Percentiles rank a stretch among this genome's conserved stretches.
Conservation (phyloP, 2,797 vertebrate genomes). For the Chanos chanos region DNA sequence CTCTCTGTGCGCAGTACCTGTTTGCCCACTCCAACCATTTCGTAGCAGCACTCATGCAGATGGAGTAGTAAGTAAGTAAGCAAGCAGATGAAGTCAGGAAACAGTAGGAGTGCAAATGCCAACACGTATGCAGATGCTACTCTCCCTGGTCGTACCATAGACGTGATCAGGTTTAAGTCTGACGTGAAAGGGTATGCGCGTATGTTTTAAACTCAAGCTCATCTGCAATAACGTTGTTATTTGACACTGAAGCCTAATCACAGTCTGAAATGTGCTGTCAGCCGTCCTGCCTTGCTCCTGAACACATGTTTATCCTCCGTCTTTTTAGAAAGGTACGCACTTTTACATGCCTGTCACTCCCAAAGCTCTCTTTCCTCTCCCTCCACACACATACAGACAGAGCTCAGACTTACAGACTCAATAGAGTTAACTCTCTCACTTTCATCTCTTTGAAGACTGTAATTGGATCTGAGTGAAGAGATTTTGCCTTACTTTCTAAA, state of each 20-base stretch:
- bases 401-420: slow-evolving; percentile 73
- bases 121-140: too few species aligned
- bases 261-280: slow-evolving; percentile 71
- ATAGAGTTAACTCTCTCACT: slow-evolving; percentile 71
- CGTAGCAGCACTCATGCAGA: too few species aligned
- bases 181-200: slow-evolving; percentile 27
- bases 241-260: slow-evolving; percentile 63
- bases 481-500: slow-evolving; percentile 63
- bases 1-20: not conserved
- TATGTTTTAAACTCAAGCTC: slow-evolving; percentile 42
- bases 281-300: slow-evolving; percentile 60
- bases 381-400: not conserved
- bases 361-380: slow-evolving; percentile 58
- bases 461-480: slow-evolving; percentile 69
- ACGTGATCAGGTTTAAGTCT: too few species aligned
- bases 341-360: slow-evolving; percentile 71
- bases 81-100: too few species aligned
- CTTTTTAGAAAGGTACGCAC: slow-evolving; percentile 71
- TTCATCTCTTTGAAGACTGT: slow-evolving; percentile 73
- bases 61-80: too few species aligned
- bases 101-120: too few species aligned
- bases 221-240: slow-evolving; percentile 54
- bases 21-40: too few species aligned
- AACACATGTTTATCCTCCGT: slow-evolving; percentile 68
- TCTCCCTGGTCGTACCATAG: too few species aligned